These are phyloP conservation scores for Argyra leucocephala DNA, from an alignment of 2,888 invertebrate genomes.

Conservation along the genomic window DNA sequence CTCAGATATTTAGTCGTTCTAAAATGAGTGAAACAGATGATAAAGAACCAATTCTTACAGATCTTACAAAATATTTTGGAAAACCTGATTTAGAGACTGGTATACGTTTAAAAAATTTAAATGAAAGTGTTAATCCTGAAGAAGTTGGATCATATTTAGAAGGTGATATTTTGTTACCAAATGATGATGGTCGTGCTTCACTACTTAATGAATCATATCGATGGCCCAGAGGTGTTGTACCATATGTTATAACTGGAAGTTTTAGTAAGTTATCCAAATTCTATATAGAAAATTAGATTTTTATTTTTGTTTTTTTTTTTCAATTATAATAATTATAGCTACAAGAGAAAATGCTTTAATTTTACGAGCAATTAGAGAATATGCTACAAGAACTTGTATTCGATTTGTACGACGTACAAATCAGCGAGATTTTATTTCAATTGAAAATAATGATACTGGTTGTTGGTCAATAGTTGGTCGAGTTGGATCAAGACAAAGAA, in stretches of 20 bases:
- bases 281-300: too few relatives aligned
- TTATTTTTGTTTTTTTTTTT: too few relatives aligned
- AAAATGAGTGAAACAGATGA: background rate
- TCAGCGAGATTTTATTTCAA: conserved; percentile 55
- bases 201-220: conserved; percentile 45
- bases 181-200: conserved; percentile 46
- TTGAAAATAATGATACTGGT: conserved; percentile 54
- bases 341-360: too few relatives aligned
- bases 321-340: too few relatives aligned
- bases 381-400: conserved; percentile 61
- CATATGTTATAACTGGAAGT: conserved; percentile 53
- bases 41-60: conserved; percentile 43
- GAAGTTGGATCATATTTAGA: conserved; percentile 60
- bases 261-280: conserved; percentile 44
- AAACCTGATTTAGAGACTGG: conserved; percentile 38
- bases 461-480: conserved; percentile 69
- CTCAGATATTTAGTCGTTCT: too few relatives aligned
- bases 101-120: background rate
- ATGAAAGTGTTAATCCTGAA: conserved; percentile 46
- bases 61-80: conserved; percentile 47
- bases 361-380: too few relatives aligned
- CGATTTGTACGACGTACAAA: conserved; percentile 49
- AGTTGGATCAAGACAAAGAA: conserved; percentile 42
- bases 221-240: conserved; percentile 57
- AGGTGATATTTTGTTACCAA: conserved; percentile 56